Percentiles rank a stretch among this genome's conserved stretches.
These are phyloP conservation scores for Plemyria rubiginata DNA, from an alignment of 2,888 invertebrate genomes.

Conservation along the genomic window DNA sequence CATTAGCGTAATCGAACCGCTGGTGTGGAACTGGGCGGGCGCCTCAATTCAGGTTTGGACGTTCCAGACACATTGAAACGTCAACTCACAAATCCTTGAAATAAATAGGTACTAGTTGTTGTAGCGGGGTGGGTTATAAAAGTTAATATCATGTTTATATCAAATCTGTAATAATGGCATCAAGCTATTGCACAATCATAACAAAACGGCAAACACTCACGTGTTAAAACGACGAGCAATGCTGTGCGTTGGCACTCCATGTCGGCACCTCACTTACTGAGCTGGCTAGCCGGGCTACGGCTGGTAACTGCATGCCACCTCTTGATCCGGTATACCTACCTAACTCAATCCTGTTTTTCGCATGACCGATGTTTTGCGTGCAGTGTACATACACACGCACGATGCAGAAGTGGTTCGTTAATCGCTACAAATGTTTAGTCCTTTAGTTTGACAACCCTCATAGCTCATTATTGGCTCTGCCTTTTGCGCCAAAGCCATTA, in stretches of 20 bases:
- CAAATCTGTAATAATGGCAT: background rate
- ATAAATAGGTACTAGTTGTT: too few species aligned
- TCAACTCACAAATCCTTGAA: too few species aligned
- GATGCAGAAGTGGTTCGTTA: slow-evolving; percentile 8
- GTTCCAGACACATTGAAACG: too few species aligned
- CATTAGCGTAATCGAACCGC: too few species aligned
- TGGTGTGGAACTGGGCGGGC: too few species aligned
- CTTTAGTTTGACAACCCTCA: too few species aligned
- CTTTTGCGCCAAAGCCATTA: too few species aligned
- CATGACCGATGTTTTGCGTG: slow-evolving; percentile 15
- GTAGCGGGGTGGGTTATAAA: too few species aligned
- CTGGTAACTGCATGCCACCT: slow-evolving; percentile 3
- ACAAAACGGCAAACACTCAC: slow-evolving; percentile 58
- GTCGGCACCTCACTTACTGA: slow-evolving; percentile 38
- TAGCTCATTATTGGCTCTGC: too few species aligned
- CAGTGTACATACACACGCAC: background rate
- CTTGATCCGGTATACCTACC: slow-evolving; percentile 1
- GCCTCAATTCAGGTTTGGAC: too few species aligned
- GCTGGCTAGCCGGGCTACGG: slow-evolving; percentile 1
- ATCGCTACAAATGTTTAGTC: slow-evolving; percentile 1
- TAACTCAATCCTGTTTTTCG: slow-evolving; percentile 24
- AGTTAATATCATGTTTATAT: too few species aligned
- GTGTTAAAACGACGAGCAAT: slow-evolving; percentile 72
- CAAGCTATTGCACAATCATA: background rate
- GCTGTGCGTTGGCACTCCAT: slow-evolving; percentile 63